These are phyloP conservation scores for Tridacna crocea DNA, from an alignment of 2,888 invertebrate species.

Conservation along the genomic window DNA sequence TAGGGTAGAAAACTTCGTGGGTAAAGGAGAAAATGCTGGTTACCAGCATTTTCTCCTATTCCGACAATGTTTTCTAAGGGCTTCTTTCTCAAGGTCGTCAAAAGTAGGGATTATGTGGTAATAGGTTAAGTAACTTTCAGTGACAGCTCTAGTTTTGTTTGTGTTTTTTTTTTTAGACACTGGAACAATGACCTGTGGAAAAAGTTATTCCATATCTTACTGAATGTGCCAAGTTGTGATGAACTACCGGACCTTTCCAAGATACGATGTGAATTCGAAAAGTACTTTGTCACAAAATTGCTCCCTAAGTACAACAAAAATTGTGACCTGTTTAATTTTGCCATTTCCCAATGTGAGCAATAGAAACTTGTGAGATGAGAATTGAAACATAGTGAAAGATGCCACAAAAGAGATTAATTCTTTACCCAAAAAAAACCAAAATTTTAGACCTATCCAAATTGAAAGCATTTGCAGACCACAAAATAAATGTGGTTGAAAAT, in stretches of 20 bases:
- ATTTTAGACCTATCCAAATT: too few relatives aligned
- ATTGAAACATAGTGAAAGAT: not conserved
- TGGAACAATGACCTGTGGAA: slow-evolving; percentile 87
- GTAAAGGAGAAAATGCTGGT: too few relatives aligned
- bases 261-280: slow-evolving; percentile 76
- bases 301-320: slow-evolving; percentile 62
- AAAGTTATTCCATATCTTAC: slow-evolving; percentile 90
- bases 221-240: slow-evolving; percentile 92
- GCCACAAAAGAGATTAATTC: not conserved
- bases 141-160: too few relatives aligned
- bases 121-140: too few relatives aligned
- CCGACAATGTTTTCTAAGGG: too few relatives aligned
- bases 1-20: too few relatives aligned
- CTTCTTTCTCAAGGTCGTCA: too few relatives aligned
- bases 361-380: not conserved
- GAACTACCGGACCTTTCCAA: slow-evolving; percentile 89
- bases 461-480: too few relatives aligned
- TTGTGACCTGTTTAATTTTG: slow-evolving; percentile 13
- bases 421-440: too few relatives aligned
- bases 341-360: not conserved
- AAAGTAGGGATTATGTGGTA: too few relatives aligned
- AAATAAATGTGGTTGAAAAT: too few relatives aligned
- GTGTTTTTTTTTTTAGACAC: slow-evolving; percentile 57
- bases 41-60: too few relatives aligned
- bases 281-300: slow-evolving; percentile 71